phyloP scores from a whole-genome alignment of 2,797 vertebrate genomes.

The Melanotaenia trifasciata region DNA sequence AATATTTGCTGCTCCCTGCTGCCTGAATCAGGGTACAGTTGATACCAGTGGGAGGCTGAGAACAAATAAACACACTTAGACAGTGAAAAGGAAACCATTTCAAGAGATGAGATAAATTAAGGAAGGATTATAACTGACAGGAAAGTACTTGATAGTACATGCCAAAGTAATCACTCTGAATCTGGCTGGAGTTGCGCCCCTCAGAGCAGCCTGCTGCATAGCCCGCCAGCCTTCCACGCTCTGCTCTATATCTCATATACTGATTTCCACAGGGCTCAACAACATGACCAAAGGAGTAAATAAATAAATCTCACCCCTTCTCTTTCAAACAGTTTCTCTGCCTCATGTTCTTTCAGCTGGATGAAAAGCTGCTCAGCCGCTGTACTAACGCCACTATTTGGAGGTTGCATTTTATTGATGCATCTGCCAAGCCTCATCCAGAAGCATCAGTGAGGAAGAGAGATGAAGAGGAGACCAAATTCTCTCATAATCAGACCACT shows the following conservation, averaged over 20 bases:
- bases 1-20: constrained; percentile 49
- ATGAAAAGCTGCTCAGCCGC: constrained; percentile 50
- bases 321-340: constrained; percentile 20
- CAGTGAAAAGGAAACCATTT: constrained; percentile 18
- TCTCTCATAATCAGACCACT: constrained; percentile 40
- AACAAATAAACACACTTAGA: constrained; percentile 34
- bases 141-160: not conserved
- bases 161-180: constrained; percentile 2
- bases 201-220: not conserved
- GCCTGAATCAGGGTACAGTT: constrained; percentile 20
- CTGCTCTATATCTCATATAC: constrained; percentile 33
- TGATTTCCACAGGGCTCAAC: constrained; percentile 49
- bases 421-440: constrained; percentile 58
- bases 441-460: constrained; percentile 52
- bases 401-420: constrained; percentile 54
- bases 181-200: not conserved
- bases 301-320: constrained; percentile 43
- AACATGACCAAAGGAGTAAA: constrained; percentile 69
- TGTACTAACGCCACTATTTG: constrained; percentile 34
- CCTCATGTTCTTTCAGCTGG: constrained; percentile 40
- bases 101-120: not conserved
- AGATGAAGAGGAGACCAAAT: not conserved
- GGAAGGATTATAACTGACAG: constrained; percentile 5
- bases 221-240: constrained; percentile 2
- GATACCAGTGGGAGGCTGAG: constrained; percentile 23